phyloP scores from a whole-genome alignment of 2,797 vertebrate species.

The Petrocephalus schoutedeni region DNA sequence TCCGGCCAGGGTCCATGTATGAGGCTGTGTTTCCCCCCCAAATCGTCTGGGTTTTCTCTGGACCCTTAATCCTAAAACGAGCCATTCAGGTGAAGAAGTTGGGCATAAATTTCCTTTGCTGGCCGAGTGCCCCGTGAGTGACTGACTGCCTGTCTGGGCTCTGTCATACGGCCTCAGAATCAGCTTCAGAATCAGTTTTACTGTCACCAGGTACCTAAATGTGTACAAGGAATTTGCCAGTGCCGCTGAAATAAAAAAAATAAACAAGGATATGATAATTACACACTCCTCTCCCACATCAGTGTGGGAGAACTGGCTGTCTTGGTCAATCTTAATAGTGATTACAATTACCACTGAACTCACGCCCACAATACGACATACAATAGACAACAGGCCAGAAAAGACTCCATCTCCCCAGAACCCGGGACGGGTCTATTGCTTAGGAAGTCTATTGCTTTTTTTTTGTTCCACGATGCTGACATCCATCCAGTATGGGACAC shows the following conservation, averaged over 20 bases:
- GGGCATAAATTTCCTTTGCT: background rate
- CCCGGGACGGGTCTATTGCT: background rate
- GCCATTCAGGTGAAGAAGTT: background rate
- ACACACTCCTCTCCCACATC: background rate
- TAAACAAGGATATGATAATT: background rate
- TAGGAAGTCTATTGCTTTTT: background rate
- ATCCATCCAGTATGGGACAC: background rate
- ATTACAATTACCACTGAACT: background rate
- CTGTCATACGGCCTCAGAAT: background rate
- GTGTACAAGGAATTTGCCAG: background rate
- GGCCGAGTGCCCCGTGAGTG: background rate
- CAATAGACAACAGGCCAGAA: background rate
- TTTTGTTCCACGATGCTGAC: background rate
- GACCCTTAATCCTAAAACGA: background rate
- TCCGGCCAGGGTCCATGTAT: background rate
- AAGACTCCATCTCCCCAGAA: background rate
- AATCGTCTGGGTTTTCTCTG: slow-evolving; percentile 1
- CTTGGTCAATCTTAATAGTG: background rate
- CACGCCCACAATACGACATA: background rate
- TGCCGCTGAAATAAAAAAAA: background rate
- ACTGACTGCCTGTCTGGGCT: background rate
- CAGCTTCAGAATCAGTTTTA: background rate
- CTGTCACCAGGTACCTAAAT: background rate
- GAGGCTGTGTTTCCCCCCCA: background rate
- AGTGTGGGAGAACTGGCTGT: background rate